Evolutionary conservation across 2,888 invertebrate genomes (phyloP).

Genomic region (Xestia sexstrigata): DNA sequence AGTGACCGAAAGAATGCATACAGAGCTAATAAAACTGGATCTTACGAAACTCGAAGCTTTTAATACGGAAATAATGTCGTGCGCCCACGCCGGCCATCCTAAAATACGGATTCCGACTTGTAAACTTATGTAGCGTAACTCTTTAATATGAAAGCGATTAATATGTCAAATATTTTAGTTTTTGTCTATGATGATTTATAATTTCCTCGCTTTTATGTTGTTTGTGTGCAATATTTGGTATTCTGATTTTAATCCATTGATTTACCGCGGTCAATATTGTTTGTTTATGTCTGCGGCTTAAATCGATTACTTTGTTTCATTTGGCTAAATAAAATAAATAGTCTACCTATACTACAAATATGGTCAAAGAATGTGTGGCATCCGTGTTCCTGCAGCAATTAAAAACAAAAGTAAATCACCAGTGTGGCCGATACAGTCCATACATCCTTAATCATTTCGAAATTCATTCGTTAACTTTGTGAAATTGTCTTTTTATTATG

Average conservation of each 20-base stretch:
- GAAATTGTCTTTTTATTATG: constrained; percentile 85
- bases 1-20: constrained; percentile 81
- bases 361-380: constrained; percentile 30
- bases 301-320: constrained; percentile 30
- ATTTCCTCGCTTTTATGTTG: constrained; percentile 67
- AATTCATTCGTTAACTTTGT: constrained; percentile 82
- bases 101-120: constrained; percentile 71
- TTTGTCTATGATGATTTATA: constrained; percentile 69
- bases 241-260: constrained; percentile 66
- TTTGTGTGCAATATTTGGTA: constrained; percentile 66
- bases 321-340: constrained; percentile 28
- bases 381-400: constrained; percentile 47
- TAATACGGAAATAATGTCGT: constrained; percentile 79
- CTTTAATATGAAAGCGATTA: constrained; percentile 73
- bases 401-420: constrained; percentile 62
- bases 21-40: constrained; percentile 77
- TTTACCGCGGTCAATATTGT: constrained; percentile 51
- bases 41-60: constrained; percentile 77
- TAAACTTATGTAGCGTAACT: constrained; percentile 72
- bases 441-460: constrained; percentile 81
- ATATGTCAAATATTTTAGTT: constrained; percentile 70
- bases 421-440: constrained; percentile 60
- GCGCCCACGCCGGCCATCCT: constrained; percentile 77
- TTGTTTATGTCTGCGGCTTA: constrained; percentile 36
- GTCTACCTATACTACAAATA: constrained; percentile 12